Base-by-base conservation (phyloP, 1,140 invertebrate species). In the Polypedilum pembai region DNA sequence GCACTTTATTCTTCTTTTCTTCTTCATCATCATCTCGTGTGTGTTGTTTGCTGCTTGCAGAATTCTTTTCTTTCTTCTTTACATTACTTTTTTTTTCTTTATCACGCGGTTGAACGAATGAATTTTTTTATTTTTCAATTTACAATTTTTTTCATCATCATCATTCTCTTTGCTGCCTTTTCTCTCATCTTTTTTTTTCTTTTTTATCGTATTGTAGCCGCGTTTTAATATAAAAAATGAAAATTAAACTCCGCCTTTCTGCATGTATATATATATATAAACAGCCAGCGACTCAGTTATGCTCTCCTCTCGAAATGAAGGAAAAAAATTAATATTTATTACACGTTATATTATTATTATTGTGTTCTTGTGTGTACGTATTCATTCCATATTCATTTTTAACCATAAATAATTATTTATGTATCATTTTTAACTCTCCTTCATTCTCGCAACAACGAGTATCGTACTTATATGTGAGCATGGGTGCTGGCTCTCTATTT, bases 321-420 rank as follows among this genome's bases (percentile, higher is more conserved):
- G 12, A 4, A 56, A 12, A 15, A 69, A 20, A 69, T 69, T 69
- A 69, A 69, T 69, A 69, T 69, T 69, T 69, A 69, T 69, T 69
- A 69, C 65, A 69, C 65, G 65, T 69, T 69, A 21, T 69, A 20
- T 69, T 69, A 69, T 69, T 18, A 10, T 56, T 69, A 21, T 69
- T 69, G 10, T 56, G 45, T 17, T 17, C n/a, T 12, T 56, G 45
- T 56, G 8, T 56, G n/a, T 56, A 56, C n/a, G n/a, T 56, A 56
- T 56, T 8, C 20, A 69, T 69, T 69, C 20, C 45, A 56, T 56
- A 56, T 56, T 56, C 45, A 56, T 69, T 69, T 21, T 69, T 21
- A 18, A 69, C 65, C 20, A 69, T 69, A 69, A 69, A 69, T 69
- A 69, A 69, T 69, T 69, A 69, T 69, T 69, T 69, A 69, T 69